These are phyloP conservation scores for Pollachius pollachius DNA, from an alignment of 2,113 vertebrate genomes.

Conservation along the genomic window DNA sequence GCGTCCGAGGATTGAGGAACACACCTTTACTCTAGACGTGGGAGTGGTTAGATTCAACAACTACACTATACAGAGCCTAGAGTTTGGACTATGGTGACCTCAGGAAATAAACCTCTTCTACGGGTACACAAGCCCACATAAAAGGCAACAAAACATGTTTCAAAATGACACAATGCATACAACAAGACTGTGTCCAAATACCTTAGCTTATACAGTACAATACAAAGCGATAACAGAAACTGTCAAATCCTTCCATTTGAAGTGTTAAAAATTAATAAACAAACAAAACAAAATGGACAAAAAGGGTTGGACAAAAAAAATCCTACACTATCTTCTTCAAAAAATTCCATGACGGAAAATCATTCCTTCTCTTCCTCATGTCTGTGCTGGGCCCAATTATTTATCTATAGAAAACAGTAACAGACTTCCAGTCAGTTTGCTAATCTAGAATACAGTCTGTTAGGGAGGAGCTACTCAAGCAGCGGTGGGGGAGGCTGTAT, in stretches of 20 bases:
- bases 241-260: too few species aligned
- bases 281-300: not conserved
- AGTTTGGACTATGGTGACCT: too few species aligned
- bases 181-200: not conserved
- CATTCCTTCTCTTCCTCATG: slow-evolving; percentile 50
- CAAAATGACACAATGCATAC: not conserved
- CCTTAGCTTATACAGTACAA: not conserved
- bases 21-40: too few species aligned
- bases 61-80: too few species aligned
- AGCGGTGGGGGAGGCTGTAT: not conserved
- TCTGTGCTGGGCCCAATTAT: slow-evolving; percentile 60
- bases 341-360: slow-evolving; percentile 15
- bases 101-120: too few species aligned
- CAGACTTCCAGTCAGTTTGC: slow-evolving; percentile 47
- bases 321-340: slow-evolving; percentile 19
- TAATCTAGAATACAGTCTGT: not conserved
- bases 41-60: too few species aligned
- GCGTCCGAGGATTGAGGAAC: too few species aligned
- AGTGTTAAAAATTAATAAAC: not conserved
- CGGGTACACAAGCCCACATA: not conserved
- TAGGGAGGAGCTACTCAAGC: slow-evolving; percentile 12
- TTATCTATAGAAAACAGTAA: slow-evolving; percentile 71
- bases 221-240: not conserved
- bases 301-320: slow-evolving; percentile 8
- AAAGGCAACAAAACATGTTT: not conserved